Conservation (phyloP, 2,888 invertebrate genomes). For the Drosophila leonis region DNA sequence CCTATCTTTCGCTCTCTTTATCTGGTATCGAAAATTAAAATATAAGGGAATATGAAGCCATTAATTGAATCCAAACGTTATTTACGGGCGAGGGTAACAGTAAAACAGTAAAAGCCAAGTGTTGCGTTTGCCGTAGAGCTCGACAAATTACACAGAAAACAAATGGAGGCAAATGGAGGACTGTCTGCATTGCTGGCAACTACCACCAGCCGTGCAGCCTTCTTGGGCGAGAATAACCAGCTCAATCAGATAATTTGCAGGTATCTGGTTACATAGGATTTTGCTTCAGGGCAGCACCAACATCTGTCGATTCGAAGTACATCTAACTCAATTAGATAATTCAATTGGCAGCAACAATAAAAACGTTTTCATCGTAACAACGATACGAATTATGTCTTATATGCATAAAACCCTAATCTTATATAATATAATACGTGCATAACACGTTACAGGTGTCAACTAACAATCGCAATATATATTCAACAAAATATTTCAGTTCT, state of each 20-base stretch:
- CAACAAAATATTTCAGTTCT: not conserved
- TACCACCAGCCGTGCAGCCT: conserved; percentile 25
- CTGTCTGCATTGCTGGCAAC: conserved; percentile 3
- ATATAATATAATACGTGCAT: not conserved
- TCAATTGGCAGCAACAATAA: conserved; percentile 51
- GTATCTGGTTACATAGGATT: conserved; percentile 68
- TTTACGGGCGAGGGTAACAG: not conserved
- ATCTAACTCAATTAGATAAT: conserved; percentile 57
- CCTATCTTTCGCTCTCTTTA: not conserved
- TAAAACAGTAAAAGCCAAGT: conserved; percentile 23
- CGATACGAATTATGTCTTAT: conserved; percentile 35
- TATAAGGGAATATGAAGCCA: not conserved
- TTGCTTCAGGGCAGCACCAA: conserved; percentile 27
- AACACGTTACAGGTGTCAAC: not conserved
- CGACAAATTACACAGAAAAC: conserved; percentile 26
- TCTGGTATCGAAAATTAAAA: not conserved
- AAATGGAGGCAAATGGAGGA: not conserved
- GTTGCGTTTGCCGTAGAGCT: conserved; percentile 24
- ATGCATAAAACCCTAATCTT: not conserved
- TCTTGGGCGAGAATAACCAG: conserved; percentile 51
- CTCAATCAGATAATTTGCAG: conserved; percentile 66
- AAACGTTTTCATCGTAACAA: conserved; percentile 35
- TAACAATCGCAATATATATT: not conserved
- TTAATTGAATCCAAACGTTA: conserved; percentile 14
- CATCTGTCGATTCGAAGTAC: conserved; percentile 58